Evolutionary conservation across 1,140 invertebrate genomes (phyloP).

Genomic region (Bombus cullumanus): DNA sequence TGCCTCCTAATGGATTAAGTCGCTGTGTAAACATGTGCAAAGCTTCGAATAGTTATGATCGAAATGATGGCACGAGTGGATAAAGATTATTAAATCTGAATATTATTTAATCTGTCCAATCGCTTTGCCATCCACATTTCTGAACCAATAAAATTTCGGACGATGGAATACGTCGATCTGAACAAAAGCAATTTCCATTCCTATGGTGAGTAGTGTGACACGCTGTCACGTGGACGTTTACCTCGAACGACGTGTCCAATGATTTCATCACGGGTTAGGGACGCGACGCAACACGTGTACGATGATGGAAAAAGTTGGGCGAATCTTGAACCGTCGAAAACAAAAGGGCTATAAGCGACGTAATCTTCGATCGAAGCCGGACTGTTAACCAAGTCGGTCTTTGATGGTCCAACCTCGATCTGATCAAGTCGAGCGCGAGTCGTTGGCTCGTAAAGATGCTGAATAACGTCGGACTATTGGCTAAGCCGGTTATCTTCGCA

Average conservation of each 20-base stretch:
- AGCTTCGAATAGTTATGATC: no score
- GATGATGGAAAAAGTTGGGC: neutral
- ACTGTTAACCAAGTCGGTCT: slow-evolving; percentile 6
- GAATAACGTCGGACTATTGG: slow-evolving; percentile 30
- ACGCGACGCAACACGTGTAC: neutral
- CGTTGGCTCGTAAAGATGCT: neutral
- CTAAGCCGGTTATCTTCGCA: neutral
- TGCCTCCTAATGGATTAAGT: no score
- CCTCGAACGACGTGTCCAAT: neutral
- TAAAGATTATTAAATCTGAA: neutral
- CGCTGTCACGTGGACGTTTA: neutral
- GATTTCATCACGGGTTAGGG: neutral
- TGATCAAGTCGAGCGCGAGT: slow-evolving; percentile 24
- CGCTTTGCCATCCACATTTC: neutral
- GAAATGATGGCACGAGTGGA: no score
- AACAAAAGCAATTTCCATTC: no score
- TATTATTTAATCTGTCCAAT: no score
- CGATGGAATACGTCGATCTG: neutral
- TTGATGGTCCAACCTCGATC: neutral
- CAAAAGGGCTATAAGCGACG: neutral
- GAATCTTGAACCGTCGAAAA: neutral
- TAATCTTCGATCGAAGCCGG: neutral
- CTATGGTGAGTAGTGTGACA: neutral
- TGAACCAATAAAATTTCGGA: neutral
- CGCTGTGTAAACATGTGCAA: no score